Percentiles rank a stretch among this genome's conserved stretches.
phyloP scores from a whole-genome alignment of 2,888 invertebrate species.

The Hetaerina titia region DNA sequence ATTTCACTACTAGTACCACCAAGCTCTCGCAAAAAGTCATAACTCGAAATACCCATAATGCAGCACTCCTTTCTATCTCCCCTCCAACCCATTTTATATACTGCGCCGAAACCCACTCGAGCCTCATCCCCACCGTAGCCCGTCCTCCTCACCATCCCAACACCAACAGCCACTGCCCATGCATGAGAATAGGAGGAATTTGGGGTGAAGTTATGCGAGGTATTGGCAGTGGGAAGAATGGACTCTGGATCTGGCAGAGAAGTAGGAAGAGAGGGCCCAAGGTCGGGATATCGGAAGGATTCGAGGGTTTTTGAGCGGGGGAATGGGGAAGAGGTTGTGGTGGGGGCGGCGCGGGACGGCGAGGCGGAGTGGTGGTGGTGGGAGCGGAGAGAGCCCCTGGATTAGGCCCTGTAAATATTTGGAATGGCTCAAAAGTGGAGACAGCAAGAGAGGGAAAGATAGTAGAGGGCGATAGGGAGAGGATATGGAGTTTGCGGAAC shows the following conservation, averaged over 20 bases:
- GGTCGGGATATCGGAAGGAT: neutral
- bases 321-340: neutral
- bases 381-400: neutral
- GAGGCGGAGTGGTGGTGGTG: neutral
- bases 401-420: conserved; percentile 6
- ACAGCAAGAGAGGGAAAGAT: neutral
- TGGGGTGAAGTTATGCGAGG: conserved; percentile 39
- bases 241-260: neutral
- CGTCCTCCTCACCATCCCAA: neutral
- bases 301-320: neutral
- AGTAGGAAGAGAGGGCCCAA: neutral
- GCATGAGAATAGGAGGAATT: conserved; percentile 17
- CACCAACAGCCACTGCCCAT: neutral
- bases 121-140: neutral
- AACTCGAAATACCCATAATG: neutral
- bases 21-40: neutral
- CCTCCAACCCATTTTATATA: neutral
- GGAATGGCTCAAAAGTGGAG: neutral
- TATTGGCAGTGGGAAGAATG: conserved; percentile 12
- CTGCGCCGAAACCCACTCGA: neutral
- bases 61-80: neutral
- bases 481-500: conserved; percentile 23
- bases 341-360: neutral
- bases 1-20: neutral
- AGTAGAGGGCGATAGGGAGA: neutral